Evolutionary conservation across 2,888 invertebrate genomes (phyloP).

Genomic region (Euplagia quadripunctaria): DNA sequence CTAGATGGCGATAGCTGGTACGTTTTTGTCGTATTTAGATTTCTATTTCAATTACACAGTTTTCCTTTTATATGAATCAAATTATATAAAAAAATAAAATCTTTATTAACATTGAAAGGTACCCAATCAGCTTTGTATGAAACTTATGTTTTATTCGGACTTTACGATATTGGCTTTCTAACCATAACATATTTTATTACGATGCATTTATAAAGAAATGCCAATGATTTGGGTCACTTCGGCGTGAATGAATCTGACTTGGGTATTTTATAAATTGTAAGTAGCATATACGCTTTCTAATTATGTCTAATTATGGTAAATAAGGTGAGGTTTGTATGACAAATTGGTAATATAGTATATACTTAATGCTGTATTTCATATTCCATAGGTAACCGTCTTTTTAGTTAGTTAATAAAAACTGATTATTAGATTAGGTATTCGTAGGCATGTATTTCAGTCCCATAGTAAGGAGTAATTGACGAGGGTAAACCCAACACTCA

Average conservation of each 20-base stretch:
- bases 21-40: no score
- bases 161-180: not conserved
- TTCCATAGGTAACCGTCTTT: no score
- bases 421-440: no score
- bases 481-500: no score
- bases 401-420: no score
- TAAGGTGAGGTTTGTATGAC: not conserved
- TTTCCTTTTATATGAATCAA: not conserved
- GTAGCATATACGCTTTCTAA: not conserved
- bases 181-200: not conserved
- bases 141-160: not conserved
- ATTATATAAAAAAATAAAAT: no score
- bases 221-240: not conserved
- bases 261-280: not conserved
- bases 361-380: no score
- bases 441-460: no score
- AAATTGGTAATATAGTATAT: no score
- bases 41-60: not conserved
- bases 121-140: not conserved
- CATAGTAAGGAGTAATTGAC: no score
- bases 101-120: not conserved
- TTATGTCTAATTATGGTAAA: no score
- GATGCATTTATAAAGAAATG: not conserved
- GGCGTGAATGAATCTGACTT: not conserved
- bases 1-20: no score